A percentile compares a stretch with the other conserved stretches of the same genome.
phyloP scores from a whole-genome alignment of 2,888 invertebrate genomes.

The Rutpela maculata region DNA sequence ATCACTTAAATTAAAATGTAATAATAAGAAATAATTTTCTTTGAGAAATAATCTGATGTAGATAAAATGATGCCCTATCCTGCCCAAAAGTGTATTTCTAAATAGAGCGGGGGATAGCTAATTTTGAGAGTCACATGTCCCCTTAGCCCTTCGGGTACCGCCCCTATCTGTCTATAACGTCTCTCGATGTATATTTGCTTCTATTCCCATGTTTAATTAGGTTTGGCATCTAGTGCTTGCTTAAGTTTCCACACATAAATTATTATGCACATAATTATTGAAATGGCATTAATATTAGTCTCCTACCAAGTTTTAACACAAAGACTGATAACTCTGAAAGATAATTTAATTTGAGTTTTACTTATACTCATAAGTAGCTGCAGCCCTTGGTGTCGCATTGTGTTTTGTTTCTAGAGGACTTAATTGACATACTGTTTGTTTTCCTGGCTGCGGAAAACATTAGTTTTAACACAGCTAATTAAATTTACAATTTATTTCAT shows the following conservation, averaged over 20 bases:
- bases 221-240: neutral
- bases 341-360: neutral
- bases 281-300: too few species aligned
- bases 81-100: too few species aligned
- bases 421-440: neutral
- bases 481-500: neutral
- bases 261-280: neutral
- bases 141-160: too few species aligned
- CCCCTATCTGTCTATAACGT: too few species aligned
- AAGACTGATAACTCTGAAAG: neutral
- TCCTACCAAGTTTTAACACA: neutral
- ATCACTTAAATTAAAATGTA: too few species aligned
- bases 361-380: neutral
- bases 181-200: too few species aligned
- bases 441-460: neutral
- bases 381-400: neutral
- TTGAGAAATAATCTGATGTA: too few species aligned
- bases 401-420: neutral
- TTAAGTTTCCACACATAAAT: neutral
- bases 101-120: too few species aligned
- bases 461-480: conserved; percentile 5
- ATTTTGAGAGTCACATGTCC: too few species aligned
- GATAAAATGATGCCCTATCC: too few species aligned
- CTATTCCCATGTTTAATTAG: too few species aligned
- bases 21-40: too few species aligned